These are phyloP conservation scores for Amphibalanus amphitrite DNA, from an alignment of 1,140 invertebrate species.

Conservation along the genomic window DNA sequence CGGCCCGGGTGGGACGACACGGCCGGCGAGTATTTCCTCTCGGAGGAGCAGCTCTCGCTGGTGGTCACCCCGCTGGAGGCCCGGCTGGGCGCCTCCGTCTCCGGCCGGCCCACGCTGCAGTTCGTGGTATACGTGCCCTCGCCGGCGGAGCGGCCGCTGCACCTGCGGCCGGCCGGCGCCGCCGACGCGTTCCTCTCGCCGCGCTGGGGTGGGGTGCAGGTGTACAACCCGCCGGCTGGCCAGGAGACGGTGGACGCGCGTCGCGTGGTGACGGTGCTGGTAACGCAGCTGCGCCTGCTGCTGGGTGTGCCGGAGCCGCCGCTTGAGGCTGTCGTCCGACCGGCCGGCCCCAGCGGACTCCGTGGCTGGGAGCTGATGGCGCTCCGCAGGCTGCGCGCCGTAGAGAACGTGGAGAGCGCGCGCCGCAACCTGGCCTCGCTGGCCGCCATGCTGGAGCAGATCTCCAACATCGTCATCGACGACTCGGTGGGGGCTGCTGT, in stretches of 20 bases:
- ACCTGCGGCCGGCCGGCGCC: background rate
- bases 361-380: conserved; percentile 57
- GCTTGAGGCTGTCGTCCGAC: conserved; percentile 23
- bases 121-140: background rate
- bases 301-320: conserved; percentile 46
- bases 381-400: conserved; percentile 46
- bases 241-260: background rate
- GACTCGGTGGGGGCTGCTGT: conserved; percentile 66
- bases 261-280: conserved; percentile 33
- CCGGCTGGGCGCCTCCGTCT: background rate
- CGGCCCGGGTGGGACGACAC: background rate
- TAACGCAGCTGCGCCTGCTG: conserved; percentile 56
- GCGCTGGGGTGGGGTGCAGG: conserved; percentile 60
- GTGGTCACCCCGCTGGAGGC: background rate
- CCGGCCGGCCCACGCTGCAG: background rate
- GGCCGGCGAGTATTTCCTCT: background rate
- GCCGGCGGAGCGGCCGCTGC: background rate
- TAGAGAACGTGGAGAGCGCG: conserved; percentile 64
- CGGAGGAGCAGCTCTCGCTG: background rate
- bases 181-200: conserved; percentile 26
- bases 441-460: conserved; percentile 67
- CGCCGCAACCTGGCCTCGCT: conserved; percentile 68
- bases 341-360: conserved; percentile 10
- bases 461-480: conserved; percentile 89
- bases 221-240: conserved; percentile 25